Evolutionary conservation across 1,140 invertebrate genomes (phyloP).

Genomic region (Chironomus striatipennis): DNA sequence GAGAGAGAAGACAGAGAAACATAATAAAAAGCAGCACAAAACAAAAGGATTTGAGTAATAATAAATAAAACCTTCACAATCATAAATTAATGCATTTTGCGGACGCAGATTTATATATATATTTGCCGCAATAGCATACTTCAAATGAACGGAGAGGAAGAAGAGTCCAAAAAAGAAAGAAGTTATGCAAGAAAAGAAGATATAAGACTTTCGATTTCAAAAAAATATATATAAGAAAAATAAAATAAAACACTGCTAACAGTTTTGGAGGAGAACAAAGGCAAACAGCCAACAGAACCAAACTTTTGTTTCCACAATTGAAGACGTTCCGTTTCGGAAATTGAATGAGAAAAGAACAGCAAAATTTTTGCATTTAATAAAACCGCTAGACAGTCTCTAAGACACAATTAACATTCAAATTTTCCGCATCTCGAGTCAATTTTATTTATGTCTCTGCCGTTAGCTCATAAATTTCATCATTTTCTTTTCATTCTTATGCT

Average conservation of each 20-base stretch:
- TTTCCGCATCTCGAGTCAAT: background rate
- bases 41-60: background rate
- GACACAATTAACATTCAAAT: slow-evolving; percentile 23
- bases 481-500: background rate
- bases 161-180: background rate
- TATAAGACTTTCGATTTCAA: slow-evolving; percentile 11
- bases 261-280: too few relatives aligned
- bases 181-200: background rate
- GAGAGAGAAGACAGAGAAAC: too few relatives aligned
- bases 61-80: slow-evolving; percentile 20
- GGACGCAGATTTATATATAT: background rate
- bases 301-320: background rate
- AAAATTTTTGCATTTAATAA: background rate
- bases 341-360: background rate
- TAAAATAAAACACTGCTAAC: too few relatives aligned
- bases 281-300: background rate
- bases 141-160: background rate
- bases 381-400: background rate
- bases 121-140: slow-evolving; percentile 10
- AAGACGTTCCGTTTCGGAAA: slow-evolving; percentile 6
- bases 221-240: background rate
- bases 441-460: slow-evolving; percentile 22
- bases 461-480: slow-evolving; percentile 20
- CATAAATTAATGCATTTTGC: slow-evolving; percentile 21
- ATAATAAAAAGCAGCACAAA: background rate